Conservation (phyloP, 2,797 vertebrate genomes). For the Poecilia velifera region DNA sequence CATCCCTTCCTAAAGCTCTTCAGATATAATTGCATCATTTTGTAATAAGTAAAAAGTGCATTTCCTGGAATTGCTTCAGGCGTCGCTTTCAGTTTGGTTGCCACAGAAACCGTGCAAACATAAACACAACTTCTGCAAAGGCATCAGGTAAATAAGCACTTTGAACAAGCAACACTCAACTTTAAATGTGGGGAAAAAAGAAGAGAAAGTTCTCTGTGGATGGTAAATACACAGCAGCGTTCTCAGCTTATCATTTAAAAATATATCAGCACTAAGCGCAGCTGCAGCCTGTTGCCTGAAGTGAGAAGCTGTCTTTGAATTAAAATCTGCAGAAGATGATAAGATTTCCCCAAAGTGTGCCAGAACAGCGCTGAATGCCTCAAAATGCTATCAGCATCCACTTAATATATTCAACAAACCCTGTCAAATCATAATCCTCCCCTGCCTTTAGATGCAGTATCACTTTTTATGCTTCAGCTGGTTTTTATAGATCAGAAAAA, state of each 20-base stretch:
- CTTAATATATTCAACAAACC: slow-evolving; percentile 69
- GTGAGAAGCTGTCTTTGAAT: slow-evolving; percentile 36
- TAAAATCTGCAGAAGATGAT: slow-evolving; percentile 56
- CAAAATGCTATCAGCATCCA: slow-evolving; percentile 52
- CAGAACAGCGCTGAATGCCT: slow-evolving; percentile 20
- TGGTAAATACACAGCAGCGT: background rate
- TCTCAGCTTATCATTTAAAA: slow-evolving; percentile 1
- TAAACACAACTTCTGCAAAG: background rate
- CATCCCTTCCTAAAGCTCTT: background rate
- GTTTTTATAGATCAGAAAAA: slow-evolving; percentile 61
- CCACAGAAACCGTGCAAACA: background rate
- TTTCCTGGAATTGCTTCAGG: background rate
- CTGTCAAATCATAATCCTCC: slow-evolving; percentile 70
- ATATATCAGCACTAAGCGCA: slow-evolving; percentile 13
- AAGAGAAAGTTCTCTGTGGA: slow-evolving; percentile 4
- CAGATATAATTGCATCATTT: slow-evolving; percentile 10
- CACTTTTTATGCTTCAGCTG: slow-evolving; percentile 43
- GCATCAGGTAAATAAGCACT: background rate
- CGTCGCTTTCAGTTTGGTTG: background rate
- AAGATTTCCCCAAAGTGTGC: slow-evolving; percentile 49
- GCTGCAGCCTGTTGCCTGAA: slow-evolving; percentile 19
- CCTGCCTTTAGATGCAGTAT: slow-evolving; percentile 62
- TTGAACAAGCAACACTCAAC: background rate
- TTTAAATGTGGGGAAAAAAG: background rate
- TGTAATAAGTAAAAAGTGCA: slow-evolving; percentile 9